These are phyloP conservation scores for Fringilla coelebs DNA, from an alignment of 2,797 vertebrate species.

Conservation along the genomic window DNA sequence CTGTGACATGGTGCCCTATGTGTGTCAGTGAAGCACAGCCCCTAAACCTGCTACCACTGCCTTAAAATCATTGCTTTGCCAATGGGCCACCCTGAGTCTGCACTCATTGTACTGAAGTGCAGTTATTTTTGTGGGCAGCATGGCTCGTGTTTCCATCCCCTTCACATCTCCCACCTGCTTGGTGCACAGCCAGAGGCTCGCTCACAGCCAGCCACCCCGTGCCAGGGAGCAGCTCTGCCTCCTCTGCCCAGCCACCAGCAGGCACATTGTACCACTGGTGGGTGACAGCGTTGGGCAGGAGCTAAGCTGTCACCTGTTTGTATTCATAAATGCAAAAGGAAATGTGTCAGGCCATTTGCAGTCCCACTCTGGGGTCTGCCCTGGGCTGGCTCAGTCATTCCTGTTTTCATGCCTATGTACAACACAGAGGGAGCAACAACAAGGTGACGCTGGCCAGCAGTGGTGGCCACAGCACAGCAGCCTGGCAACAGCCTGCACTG, in stretches of 20 bases:
- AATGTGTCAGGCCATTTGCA: not conserved
- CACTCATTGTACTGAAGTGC: not conserved
- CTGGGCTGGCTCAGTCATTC: not conserved
- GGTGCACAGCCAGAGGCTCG: not conserved
- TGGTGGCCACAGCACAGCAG: not conserved
- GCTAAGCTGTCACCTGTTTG: not conserved
- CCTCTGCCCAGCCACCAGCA: not conserved
- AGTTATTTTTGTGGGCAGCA: not conserved
- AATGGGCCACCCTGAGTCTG: not conserved
- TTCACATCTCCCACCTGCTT: not conserved
- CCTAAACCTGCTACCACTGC: not conserved
- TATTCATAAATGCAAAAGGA: not conserved
- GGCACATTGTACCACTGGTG: not conserved
- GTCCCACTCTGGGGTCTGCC: not conserved
- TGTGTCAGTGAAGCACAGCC: not conserved
- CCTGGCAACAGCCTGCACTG: not conserved
- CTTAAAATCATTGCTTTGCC: not conserved
- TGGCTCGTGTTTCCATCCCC: not conserved
- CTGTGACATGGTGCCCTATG: fast-evolving
- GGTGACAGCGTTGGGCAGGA: not conserved
- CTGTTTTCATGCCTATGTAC: not conserved
- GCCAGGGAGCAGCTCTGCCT: not conserved
- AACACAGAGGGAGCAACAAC: too few species aligned
- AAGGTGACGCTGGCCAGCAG: fast-evolving
- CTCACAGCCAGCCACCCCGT: fast-evolving